Evolutionary conservation across 2,797 vertebrate species (phyloP).

Genomic region (Anomalospiza imberbis): DNA sequence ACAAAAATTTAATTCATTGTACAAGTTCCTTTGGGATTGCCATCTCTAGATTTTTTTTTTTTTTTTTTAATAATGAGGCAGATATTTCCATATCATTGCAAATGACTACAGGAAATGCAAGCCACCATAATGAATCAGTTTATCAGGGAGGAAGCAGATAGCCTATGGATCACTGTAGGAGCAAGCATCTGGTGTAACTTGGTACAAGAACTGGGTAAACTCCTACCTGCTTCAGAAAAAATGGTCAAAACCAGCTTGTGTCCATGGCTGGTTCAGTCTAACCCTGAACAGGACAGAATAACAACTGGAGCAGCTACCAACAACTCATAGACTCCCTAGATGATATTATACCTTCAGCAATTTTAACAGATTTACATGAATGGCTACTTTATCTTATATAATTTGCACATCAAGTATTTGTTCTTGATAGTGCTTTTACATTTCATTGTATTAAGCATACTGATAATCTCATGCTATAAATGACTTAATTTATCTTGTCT

Average conservation of each 20-base stretch:
- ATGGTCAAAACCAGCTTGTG: background rate
- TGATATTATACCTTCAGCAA: background rate
- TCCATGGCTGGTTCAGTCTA: background rate
- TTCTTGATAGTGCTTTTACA: background rate
- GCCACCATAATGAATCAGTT: background rate
- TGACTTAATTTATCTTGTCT: background rate
- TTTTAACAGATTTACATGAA: background rate
- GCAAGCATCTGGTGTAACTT: background rate
- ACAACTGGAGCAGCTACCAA: background rate
- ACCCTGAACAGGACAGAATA: background rate
- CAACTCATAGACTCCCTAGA: background rate
- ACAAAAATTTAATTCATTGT: constrained; percentile 37
- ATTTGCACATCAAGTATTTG: background rate
- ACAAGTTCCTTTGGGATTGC: background rate
- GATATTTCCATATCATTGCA: background rate
- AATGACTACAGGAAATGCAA: background rate
- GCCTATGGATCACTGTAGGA: background rate
- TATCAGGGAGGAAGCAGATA: background rate
- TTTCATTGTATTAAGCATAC: background rate
- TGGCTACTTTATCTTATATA: background rate
- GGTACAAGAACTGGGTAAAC: background rate
- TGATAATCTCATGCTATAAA: background rate
- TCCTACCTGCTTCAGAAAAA: background rate
- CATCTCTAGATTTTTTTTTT: background rate
- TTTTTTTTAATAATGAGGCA: background rate